Evolutionary conservation across 1,140 invertebrate genomes (phyloP), one percentile per base, ranked within the genome.

Genomic region (Drosophila repleta): DNA sequence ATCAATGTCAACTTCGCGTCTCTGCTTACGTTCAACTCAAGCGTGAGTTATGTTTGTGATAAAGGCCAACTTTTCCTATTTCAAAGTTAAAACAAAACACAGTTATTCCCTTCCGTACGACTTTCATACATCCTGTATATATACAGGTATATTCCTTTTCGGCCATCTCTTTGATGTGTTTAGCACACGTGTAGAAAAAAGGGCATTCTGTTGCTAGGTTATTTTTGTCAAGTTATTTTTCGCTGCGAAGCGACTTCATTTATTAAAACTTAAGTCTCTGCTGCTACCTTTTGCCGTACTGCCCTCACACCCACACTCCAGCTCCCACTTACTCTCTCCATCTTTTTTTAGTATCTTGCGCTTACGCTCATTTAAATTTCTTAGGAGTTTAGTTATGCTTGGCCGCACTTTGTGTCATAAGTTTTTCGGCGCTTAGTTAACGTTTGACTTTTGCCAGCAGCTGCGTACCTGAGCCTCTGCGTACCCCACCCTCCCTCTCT

Each of bases 291-390:
- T 79, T 60, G 76, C 17, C 76, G 63, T 61, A 39, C 61, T 51
- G 45, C 45, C 11, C 18, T 46, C 43, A 0, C 51, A 3, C 43
- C n/a, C n/a, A n/a, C 8, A 1, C 15, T 52, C 17, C 1, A 7
- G 15, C 8, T 26, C 10, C 11, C 15, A 24, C 11, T 37, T 10
- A 7, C 32, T 17, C 18, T 32, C 32, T 52, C 13, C 15, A n/a
- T 65, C 53, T 69, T 70, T 18, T 67, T 51, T 26, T 37, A 66
- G 49, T 68, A 60, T 76, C 66, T 75, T 63, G 52, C 52, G 62
- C 81, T 82, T 79, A 87, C 82, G 82, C 72, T 85, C 82, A 87
- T 87, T 87, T 87, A 83, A 87, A 87, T 87, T 87, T 88, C 83
- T 82, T 87, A 67, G 83, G 75, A 87, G 64, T 87, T 87, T 87